Base-by-base conservation (phyloP, 2,888 invertebrate species). In the Drosophila peninsularis region DNA sequence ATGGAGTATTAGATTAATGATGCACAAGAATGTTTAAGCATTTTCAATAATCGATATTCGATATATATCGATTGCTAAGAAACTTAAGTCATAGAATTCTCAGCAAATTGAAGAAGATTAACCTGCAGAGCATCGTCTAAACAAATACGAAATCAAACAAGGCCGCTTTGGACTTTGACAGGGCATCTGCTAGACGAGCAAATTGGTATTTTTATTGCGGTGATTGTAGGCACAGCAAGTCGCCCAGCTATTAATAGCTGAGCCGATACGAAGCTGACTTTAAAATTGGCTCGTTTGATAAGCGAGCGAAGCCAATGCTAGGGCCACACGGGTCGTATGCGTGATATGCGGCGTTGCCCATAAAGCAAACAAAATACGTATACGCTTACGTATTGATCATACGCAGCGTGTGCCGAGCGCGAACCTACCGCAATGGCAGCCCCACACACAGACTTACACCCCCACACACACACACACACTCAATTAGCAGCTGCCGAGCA, bases 351-450 rank as follows among this genome's bases (percentile, higher is more conserved):
- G 21, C 13, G 1, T 24, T 36, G 34, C 7, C 49, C 37, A 52
- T 11, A 3, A 19, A 7, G 7, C 36, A 11, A 17, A 44, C 4
- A n/a, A 19, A 27, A 6, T 14, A 41, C 41, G 39, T 32, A 32
- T 10, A 30, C 30, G 19, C 27, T 1, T 24, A 5, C 34, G 11
- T 45, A 45, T 80, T 71, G 82, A 70, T 71, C 75, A 80, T 74
- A 75, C 82, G 85, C 77, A 53, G 72, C 58, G 72, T 75, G 56
- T 10, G 62, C 71, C 58, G 49, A 52, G 53, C 41, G 53, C 61
- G 82, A 83, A 83, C 83, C 83, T 83, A 83, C 83, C 83, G 81
- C 83, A 83, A 83, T 71, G 61, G 53, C 58, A 42, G 67, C 56
- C 47, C 5, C 52, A 34, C 39, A 55, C 11, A 27, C 42, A 39